Evolutionary conservation across 2,797 vertebrate species (phyloP), one percentile per base, ranked within the genome.

Genomic region (Oryzias dopingdopingensis): DNA sequence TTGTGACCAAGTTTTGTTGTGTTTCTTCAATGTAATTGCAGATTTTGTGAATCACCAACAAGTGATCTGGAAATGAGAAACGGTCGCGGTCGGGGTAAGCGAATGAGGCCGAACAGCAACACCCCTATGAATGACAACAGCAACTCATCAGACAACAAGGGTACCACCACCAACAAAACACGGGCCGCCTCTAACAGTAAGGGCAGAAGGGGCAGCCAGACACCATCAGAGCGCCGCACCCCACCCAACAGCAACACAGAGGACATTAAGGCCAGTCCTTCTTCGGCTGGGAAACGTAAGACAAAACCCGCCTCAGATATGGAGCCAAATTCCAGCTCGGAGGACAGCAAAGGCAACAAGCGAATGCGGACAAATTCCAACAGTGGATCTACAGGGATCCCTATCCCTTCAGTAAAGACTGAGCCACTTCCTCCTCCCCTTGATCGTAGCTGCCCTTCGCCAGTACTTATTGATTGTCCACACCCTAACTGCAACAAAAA

Each of bases 401-500:
- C 87, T 6, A 88, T 93, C 16, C 90, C 94, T 20, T 85, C 90
- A n/a, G 84, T 94, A 59, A 97, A 96, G 86, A 89, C 90, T 42
- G 95, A 97, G 62, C 91, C 93, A 0, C 81, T 94, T 56, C 77
- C 93, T 0, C 83, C 93, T 24, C 79, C 92, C 65, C 83, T 96
- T 0, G 97, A 99, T 84, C 94, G 96, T 57, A 97, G 85, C 83
- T 99, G 97, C 72, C 92, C 96, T 2, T 99, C 97, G 17, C 97
- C 97, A 0, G 93, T 98, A 65, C 95, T 99, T 61, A 99, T 99
- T 13, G 97, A 99, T 83, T 99, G 97, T 52, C 97, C 97, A 37
- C 96, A 99, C 82, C 97, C 97, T 10, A 98, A 98, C 87, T 99
- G 97, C 83, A 99, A 97, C 93, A 99, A 99, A 83, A 99, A 97